Base-by-base conservation (phyloP, 2,888 invertebrate genomes). In the Sialis lutaria region DNA sequence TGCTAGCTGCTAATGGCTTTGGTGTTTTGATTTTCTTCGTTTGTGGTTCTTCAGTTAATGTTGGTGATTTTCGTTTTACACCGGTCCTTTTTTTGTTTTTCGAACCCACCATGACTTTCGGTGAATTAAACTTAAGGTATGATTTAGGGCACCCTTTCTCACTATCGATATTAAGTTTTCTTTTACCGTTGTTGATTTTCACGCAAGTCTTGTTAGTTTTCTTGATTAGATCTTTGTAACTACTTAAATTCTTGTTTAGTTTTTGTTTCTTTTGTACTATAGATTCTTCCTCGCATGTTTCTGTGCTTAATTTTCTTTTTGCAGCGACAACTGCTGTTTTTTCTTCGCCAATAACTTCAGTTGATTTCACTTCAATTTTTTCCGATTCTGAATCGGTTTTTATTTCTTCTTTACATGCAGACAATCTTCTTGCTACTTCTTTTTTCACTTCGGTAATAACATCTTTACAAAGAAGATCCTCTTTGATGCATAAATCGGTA, bases 271-370 rank as follows among this genome's bases (percentile, higher is more conserved):
- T 60, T 47, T 49, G 39, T 49, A 42, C 48, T 44, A 45, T 34
- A 42, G 12, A 31, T 45, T 12, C 42, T 48, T 44, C 40, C 6
- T 44, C 33, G 13, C 35, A 45, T 39, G 45, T 46, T 47, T 64
- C 64, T 42, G 67, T 53, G 1, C 70, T 69, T 33, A 69, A 56
- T 56, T 72, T 72, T 48, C 72, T 57, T 53, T 70, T 72, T 57
- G 68, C 66, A 47, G 42, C 42, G 7, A 34, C 30, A 30, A 40
- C 40, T 32, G 31, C 9, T 7, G 6, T 12, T 40, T 12, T 40
- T 40, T 41, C 40, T 33, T 40, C 46, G 10, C 9, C 33, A 12
- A 22, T 32, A 10, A 37, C 45, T 9, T 45, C 37, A n/a, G 22
- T 10, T 31, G 31, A 42, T 9, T 42, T 42, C 10, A 31, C 30